A percentile compares a stretch with the other conserved stretches of the same genome.
These are phyloP conservation scores for Clitarchus hookeri DNA, from an alignment of 2,888 invertebrate genomes.

Conservation along the genomic window DNA sequence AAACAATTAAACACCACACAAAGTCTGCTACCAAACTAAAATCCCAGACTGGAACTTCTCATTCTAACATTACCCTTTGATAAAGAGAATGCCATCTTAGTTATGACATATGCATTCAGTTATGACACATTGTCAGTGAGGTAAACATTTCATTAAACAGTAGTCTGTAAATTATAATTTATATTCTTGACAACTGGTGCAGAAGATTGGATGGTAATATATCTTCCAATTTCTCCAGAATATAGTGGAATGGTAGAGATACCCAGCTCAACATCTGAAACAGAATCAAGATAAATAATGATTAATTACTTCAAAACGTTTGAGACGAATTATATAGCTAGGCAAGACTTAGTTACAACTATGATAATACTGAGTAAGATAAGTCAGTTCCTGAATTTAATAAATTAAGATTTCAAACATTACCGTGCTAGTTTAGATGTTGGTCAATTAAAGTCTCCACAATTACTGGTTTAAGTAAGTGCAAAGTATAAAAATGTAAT, in stretches of 20 bases:
- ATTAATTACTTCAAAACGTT: constrained; percentile 8
- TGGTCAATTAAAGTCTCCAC: too few species aligned
- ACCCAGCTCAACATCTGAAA: constrained; percentile 73
- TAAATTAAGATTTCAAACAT: too few species aligned
- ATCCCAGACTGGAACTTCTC: too few species aligned
- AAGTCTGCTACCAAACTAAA: too few species aligned
- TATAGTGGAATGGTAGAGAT: constrained; percentile 77
- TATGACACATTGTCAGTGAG: neutral
- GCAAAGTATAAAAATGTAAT: too few species aligned
- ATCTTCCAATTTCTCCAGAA: constrained; percentile 80
- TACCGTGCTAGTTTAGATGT: too few species aligned
- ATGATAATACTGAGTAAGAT: too few species aligned
- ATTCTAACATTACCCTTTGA: neutral
- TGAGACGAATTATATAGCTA: neutral
- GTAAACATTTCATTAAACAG: neutral
- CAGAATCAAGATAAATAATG: constrained; percentile 11
- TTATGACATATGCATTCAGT: constrained; percentile 4
- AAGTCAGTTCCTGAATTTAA: too few species aligned
- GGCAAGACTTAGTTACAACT: too few species aligned
- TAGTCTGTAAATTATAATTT: constrained; percentile 46
- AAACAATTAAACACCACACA: too few species aligned
- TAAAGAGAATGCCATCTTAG: neutral
- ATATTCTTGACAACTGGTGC: constrained; percentile 74
- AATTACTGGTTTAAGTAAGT: too few species aligned
- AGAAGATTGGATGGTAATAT: constrained; percentile 79